Percentiles rank a stretch among this genome's conserved stretches.
Evolutionary conservation across 2,888 invertebrate species (phyloP).

Genomic region (Drosophila mercatorum): DNA sequence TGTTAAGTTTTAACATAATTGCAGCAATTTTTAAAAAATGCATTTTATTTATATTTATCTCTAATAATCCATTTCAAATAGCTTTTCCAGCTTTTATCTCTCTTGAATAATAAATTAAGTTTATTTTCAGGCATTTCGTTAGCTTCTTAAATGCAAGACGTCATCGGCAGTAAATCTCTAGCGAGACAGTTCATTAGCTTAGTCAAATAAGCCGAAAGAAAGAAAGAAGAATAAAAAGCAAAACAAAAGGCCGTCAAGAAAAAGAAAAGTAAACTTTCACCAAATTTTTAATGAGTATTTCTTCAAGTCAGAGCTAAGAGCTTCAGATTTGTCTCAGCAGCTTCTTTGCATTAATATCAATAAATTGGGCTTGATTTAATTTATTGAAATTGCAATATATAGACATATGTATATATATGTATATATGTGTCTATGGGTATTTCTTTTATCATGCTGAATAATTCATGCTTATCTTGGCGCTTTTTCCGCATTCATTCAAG

Average conservation of each 20-base stretch:
- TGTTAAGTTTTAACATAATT: conserved; percentile 2
- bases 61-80: background rate
- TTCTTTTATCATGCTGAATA: conserved; percentile 17
- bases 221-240: background rate
- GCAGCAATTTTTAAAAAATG: too few species aligned
- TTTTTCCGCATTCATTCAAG: conserved; percentile 67
- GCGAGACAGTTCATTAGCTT: conserved; percentile 66
- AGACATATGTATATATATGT: background rate
- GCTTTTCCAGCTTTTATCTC: background rate
- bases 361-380: conserved; percentile 66
- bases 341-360: conserved; percentile 52
- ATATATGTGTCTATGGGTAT: background rate
- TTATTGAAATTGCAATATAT: conserved; percentile 60
- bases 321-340: conserved; percentile 18
- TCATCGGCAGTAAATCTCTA: conserved; percentile 39
- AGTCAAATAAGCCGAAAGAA: conserved; percentile 19
- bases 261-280: conserved; percentile 77
- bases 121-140: conserved; percentile 3
- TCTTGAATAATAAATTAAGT: background rate
- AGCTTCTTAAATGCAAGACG: conserved; percentile 27
- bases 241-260: conserved; percentile 27
- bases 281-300: conserved; percentile 57
- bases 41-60: background rate
- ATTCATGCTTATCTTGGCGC: conserved; percentile 23
- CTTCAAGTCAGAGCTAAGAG: background rate